phyloP scores from a whole-genome alignment of 2,113 vertebrate genomes.

The Artemisiospiza belli region DNA sequence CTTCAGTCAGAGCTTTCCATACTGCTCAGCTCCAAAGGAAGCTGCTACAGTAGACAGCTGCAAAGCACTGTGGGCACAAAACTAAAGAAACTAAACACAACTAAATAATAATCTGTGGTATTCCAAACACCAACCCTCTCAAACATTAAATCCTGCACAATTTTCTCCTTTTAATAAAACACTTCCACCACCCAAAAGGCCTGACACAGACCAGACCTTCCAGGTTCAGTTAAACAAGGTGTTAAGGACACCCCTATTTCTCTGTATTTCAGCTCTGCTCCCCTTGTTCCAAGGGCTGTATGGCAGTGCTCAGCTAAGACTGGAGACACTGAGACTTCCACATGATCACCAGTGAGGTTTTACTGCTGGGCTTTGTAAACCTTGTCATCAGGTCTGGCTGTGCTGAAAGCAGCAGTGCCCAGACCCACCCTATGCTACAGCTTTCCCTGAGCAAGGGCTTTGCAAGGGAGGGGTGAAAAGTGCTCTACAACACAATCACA shows the following conservation, averaged over 20 bases:
- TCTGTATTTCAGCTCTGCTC: neutral
- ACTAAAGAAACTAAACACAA: neutral
- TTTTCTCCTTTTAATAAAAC: neutral
- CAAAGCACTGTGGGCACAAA: neutral
- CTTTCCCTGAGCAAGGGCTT: neutral
- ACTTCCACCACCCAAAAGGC: neutral
- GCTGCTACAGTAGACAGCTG: neutral
- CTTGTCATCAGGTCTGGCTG: neutral
- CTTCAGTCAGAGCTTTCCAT: neutral
- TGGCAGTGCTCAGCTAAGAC: neutral
- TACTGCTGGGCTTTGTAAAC: neutral
- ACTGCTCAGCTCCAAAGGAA: neutral
- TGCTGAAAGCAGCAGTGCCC: accelerated
- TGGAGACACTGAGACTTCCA: neutral
- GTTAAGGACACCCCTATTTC: neutral
- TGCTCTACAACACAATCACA: neutral
- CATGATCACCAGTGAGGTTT: accelerated
- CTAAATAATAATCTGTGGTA: neutral
- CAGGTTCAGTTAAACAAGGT: neutral
- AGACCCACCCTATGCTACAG: neutral
- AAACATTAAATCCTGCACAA: neutral
- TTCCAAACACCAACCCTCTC: neutral
- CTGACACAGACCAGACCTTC: neutral
- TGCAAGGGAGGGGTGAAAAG: neutral
- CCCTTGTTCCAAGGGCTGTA: neutral